These are phyloP conservation scores for Bubo bubo DNA, from an alignment of 2,113 vertebrate species.

Conservation along the genomic window DNA sequence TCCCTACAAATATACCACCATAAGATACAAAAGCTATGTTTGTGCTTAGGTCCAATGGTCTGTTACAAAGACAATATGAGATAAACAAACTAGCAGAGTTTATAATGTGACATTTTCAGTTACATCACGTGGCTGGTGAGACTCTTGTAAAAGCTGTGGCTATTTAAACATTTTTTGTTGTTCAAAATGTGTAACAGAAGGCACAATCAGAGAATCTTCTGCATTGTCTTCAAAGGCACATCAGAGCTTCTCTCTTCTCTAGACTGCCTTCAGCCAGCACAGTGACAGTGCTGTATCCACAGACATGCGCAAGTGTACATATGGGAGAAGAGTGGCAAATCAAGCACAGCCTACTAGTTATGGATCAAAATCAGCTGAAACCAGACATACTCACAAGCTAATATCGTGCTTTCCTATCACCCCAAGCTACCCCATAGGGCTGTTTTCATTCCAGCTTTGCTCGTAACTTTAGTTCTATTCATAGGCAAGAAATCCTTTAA, in stretches of 20 bases:
- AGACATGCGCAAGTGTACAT: background rate
- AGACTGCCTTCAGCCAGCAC: background rate
- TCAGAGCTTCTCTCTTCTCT: background rate
- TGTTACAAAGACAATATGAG: background rate
- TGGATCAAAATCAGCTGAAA: background rate
- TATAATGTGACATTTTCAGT: background rate
- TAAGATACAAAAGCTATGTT: background rate
- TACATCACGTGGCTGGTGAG: background rate
- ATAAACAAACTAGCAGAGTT: background rate
- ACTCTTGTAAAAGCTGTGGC: background rate
- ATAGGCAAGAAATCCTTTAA: background rate
- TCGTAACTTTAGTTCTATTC: background rate
- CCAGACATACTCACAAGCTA: background rate
- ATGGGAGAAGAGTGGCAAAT: background rate
- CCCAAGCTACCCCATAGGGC: background rate
- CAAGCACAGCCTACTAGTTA: background rate
- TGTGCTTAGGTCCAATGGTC: background rate
- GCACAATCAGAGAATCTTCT: background rate
- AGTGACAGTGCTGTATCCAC: background rate
- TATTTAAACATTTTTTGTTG: background rate
- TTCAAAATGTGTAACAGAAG: background rate
- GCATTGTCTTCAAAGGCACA: background rate
- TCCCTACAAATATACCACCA: background rate
- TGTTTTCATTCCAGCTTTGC: background rate
- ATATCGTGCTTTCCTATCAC: background rate